These are phyloP conservation scores for Ceyx erithaca DNA, from an alignment of 2,797 vertebrate genomes.

Conservation along the genomic window DNA sequence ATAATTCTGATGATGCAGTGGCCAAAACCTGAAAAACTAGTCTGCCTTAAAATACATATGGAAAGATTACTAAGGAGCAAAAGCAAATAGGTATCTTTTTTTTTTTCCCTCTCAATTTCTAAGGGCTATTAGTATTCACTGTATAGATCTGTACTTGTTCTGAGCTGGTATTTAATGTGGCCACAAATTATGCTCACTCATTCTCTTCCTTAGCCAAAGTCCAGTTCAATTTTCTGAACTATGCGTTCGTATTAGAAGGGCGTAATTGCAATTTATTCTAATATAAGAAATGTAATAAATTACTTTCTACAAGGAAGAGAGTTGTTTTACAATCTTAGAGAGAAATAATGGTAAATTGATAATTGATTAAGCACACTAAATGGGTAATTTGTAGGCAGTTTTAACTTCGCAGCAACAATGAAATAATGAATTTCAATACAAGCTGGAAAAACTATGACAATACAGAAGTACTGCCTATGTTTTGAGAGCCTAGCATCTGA, in stretches of 20 bases:
- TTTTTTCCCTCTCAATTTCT: constrained; percentile 72
- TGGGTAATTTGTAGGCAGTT: constrained; percentile 25
- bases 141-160: constrained; percentile 70
- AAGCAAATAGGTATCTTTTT: constrained; percentile 75
- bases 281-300: constrained; percentile 66
- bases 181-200: constrained; percentile 75
- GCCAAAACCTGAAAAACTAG: constrained; percentile 49
- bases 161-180: constrained; percentile 72
- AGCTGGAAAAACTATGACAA: not conserved
- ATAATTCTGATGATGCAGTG: constrained; percentile 24
- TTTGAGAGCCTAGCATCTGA: not conserved
- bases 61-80: constrained; percentile 72
- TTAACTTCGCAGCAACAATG: constrained; percentile 3
- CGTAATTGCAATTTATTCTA: constrained; percentile 69
- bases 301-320: constrained; percentile 46
- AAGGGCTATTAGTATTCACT: constrained; percentile 75
- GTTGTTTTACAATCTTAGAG: constrained; percentile 51
- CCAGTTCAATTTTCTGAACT: constrained; percentile 79
- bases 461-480: not conserved
- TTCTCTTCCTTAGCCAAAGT: constrained; percentile 72
- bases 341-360: constrained; percentile 62
- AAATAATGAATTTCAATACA: not conserved
- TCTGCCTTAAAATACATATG: constrained; percentile 60
- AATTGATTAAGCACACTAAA: constrained; percentile 53
- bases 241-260: constrained; percentile 71